Conservation (phyloP, 2,888 invertebrate species). For the Ashinkailepas kermadecensis region DNA sequence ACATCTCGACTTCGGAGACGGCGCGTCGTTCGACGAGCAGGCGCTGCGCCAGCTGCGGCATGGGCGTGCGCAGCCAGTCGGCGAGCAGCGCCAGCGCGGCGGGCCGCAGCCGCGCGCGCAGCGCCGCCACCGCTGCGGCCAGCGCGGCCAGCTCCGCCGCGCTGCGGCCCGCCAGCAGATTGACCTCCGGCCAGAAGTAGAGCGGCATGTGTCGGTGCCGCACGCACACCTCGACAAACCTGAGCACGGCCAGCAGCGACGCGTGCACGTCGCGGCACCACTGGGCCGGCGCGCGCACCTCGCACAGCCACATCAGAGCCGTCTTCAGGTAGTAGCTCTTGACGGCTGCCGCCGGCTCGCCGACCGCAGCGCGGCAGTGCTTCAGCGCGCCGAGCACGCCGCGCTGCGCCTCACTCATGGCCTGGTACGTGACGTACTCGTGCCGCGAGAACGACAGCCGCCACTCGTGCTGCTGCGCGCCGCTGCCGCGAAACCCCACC, state of each 20-base stretch:
- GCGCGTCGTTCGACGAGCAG: background rate
- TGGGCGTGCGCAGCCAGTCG: background rate
- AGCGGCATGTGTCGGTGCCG: background rate
- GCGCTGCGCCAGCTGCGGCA: background rate
- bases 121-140: background rate
- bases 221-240: background rate
- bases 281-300: background rate
- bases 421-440: background rate
- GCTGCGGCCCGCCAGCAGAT: background rate
- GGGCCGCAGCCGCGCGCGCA: background rate
- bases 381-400: background rate
- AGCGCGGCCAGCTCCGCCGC: background rate
- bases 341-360: background rate
- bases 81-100: background rate
- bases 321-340: constrained; percentile 10
- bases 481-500: background rate
- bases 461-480: background rate
- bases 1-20: background rate
- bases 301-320: constrained; percentile 8
- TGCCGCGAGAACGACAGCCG: constrained; percentile 1
- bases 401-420: background rate
- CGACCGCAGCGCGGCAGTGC: background rate
- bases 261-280: background rate
- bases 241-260: background rate
- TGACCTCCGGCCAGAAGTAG: constrained; percentile 2